Evolutionary conservation across 2,888 invertebrate species (phyloP), one percentile per base, ranked within the genome.

Genomic region (Rhodophaea formosa): DNA sequence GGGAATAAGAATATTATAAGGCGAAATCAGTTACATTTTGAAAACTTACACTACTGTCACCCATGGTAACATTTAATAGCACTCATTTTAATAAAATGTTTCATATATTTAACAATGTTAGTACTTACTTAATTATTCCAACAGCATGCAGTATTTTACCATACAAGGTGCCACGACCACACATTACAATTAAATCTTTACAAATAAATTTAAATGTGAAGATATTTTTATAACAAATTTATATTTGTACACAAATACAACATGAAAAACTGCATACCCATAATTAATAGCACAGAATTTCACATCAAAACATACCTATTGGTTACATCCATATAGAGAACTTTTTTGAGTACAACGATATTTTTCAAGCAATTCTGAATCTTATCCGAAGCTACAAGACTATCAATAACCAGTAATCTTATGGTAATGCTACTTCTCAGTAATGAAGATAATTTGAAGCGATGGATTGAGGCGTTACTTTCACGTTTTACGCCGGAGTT

Each of bases 401-500:
- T 51, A 55, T 46, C 23, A 46, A 10, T 45, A 46, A 35, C 15
- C 44, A 23, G 14, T 55, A 55, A 45, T 15, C 17, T n/a, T 39
- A 42, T 23, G 29, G 12, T 56, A 47, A 39, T 39, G 46, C 53
- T 56, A 59, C 14, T 39, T 35, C 43, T 45, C 45, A 52, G 12
- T 52, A 45, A 44, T 44, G 59, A 51, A 57, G 45, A 52, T 56
- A 45, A 56, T 30, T 61, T 60, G 65, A 69, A 65, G 65, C 60
- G 62, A 63, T 62, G 64, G 56, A 52, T 60, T 54, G 58, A 67
- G 47, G 53, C 57, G 47, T 57, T 56, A 35, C 57, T 62, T 71
- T 89, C 84, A 88, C 49, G 72, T 85, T 68, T 80, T 88, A 70
- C 90, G 88, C 64, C 89, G 86, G 66, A 90, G 75, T 75, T 88